Percentiles rank a stretch among this genome's conserved stretches.
Conservation (phyloP, 1,140 invertebrate genomes). For the Dryas iulia region DNA sequence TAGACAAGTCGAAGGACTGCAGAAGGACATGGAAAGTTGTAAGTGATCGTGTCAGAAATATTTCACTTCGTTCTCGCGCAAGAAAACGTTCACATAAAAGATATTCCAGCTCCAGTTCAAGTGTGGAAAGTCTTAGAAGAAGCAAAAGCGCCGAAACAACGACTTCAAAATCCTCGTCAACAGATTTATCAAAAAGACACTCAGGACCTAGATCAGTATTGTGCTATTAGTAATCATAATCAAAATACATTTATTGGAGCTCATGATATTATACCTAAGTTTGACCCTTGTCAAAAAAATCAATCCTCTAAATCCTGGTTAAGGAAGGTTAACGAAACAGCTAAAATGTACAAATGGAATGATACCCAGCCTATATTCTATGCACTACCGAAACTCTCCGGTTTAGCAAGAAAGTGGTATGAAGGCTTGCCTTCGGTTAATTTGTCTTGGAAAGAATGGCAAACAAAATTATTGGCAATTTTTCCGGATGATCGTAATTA, state of each 20-base stretch:
- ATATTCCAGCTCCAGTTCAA: no score
- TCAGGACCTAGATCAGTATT: no score
- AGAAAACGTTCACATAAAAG: no score
- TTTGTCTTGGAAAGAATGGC: slow-evolving; percentile 15
- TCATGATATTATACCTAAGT: slow-evolving; percentile 23
- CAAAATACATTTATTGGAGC: background rate
- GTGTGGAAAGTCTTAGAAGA: no score
- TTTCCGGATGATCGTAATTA: slow-evolving; percentile 23
- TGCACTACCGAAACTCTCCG: slow-evolving; percentile 13
- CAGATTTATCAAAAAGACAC: no score
- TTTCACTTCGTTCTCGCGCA: no score
- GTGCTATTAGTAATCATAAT: no score
- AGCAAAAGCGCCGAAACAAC: no score
- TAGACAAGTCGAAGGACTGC: no score
- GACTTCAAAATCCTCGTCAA: no score
- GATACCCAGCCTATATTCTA: slow-evolving; percentile 6
- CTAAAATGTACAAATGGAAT: slow-evolving; percentile 11
- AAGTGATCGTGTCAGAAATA: no score
- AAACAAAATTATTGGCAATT: slow-evolving; percentile 7
- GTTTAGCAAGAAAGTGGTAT: slow-evolving; percentile 12
- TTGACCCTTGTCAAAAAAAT: slow-evolving; percentile 15
- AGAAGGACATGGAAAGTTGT: no score
- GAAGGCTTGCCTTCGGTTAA: slow-evolving; percentile 4
- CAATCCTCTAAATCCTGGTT: slow-evolving; percentile 11
- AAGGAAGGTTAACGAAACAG: slow-evolving; percentile 14